Conservation (phyloP, 1,140 invertebrate species). For the Drosophila chauvacae region DNA sequence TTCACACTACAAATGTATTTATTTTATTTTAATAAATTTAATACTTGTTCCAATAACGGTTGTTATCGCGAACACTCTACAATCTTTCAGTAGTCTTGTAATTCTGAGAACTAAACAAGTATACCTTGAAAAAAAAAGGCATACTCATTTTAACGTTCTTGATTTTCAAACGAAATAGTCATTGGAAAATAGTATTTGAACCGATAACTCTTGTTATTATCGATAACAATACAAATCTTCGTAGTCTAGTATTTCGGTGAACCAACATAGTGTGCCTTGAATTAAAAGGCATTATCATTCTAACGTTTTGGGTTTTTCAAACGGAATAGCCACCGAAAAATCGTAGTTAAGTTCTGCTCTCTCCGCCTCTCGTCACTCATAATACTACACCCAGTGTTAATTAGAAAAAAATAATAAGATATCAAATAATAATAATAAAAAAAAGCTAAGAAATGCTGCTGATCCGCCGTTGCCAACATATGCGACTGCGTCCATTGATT, state of each 20-base stretch:
- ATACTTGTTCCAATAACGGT: neutral
- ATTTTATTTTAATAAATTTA: too few species aligned
- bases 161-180: constrained; percentile 1
- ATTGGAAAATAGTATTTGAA: constrained; percentile 26
- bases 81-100: neutral
- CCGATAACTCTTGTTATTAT: neutral
- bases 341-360: constrained; percentile 32
- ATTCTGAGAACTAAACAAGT: neutral
- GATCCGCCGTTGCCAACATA: constrained; percentile 43
- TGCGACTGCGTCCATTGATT: constrained; percentile 42
- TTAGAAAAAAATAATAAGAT: neutral
- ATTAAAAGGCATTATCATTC: constrained; percentile 10
- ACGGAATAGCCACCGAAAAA: constrained; percentile 24
- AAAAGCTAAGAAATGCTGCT: constrained; percentile 43
- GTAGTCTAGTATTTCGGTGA: neutral
- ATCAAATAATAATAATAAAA: neutral
- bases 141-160: constrained; percentile 19
- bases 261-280: constrained; percentile 1
- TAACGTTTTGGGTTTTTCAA: constrained; percentile 29
- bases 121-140: neutral
- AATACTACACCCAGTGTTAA: neutral
- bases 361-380: constrained; percentile 4
- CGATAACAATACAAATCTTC: neutral
- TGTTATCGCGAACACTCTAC: neutral
- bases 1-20: too few species aligned